Evolutionary conservation across 1,140 invertebrate genomes (phyloP).

Genomic region (Schmidtea mediterranea): DNA sequence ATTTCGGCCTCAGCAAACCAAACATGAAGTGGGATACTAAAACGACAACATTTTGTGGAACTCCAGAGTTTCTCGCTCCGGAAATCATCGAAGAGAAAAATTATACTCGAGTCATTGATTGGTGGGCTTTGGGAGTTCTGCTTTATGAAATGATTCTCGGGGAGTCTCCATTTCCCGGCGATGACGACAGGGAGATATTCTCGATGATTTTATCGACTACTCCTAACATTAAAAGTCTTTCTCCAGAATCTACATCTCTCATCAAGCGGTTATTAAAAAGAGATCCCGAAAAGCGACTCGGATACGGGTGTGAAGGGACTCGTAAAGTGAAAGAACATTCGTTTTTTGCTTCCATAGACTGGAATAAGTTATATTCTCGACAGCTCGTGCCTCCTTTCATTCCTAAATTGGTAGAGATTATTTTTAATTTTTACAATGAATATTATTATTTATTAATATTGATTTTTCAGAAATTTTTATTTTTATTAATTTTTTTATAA

Average conservation of each 20-base stretch:
- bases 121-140: slow-evolving; percentile 93
- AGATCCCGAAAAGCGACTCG: neutral
- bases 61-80: slow-evolving; percentile 91
- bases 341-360: neutral
- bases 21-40: slow-evolving; percentile 78
- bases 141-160: slow-evolving; percentile 93
- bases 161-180: slow-evolving; percentile 87
- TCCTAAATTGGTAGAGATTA: neutral
- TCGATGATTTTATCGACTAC: neutral
- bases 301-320: neutral
- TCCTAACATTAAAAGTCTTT: neutral
- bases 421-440: too few species aligned
- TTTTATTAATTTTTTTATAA: too few species aligned
- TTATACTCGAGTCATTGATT: slow-evolving; percentile 89
- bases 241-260: too few species aligned
- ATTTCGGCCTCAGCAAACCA: slow-evolving; percentile 97
- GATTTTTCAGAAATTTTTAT: too few species aligned
- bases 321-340: neutral
- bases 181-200: slow-evolving; percentile 92
- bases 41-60: slow-evolving; percentile 65
- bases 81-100: slow-evolving; percentile 82
- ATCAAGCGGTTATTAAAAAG: neutral
- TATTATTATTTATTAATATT: too few species aligned
- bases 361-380: neutral
- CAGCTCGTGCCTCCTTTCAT: neutral